Base-by-base conservation (phyloP, 92 coral and sea anemone genomes). In the Micromussa lordhowensis region DNA sequence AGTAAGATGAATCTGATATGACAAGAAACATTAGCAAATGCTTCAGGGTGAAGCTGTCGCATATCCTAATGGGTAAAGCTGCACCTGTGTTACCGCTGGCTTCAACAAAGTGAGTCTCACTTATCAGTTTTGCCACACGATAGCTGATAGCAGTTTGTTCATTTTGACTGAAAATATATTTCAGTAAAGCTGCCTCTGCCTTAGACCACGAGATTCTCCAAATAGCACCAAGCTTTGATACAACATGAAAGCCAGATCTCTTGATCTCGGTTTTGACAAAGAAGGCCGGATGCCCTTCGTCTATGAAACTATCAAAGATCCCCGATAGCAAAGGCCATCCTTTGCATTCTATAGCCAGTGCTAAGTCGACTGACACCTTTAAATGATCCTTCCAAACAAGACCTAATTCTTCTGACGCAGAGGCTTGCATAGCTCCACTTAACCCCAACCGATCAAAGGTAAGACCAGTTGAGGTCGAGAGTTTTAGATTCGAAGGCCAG, bases 91-190 rank as follows among this genome's bases (percentile, higher is more conserved):
- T 12, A 31, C 29, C 34, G 6, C 63, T 40, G 38, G 61, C 59
- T 35, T 84, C 72, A n/a, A 76, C 82, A 85, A 85, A 85, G 61
- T 85, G 82, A 30, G 88, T 85, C 75, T 61, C 88, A 73, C 75
- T 85, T 35, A 76, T 61, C 66, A 77, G 91, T 63, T 77, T 80
- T 85, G 72, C 91, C 79, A 85, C 91, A 86, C 69, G 58, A 81
- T n/a, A 68, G 40, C 61, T 63, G 26, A 85, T 44, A 29, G 82
- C 88, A 75, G 82, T 82, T 28, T 85, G 57, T 12, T 35, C 48
- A 32, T 85, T 85, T 77, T 61, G 49, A 36, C 70, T 29, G 81
- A 85, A 85, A 63, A 85, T 85, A 48, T 85, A 68, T 58, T 85
- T 85, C 63, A 85, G 31, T 21, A 85, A 34, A 18, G 71, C 29